A percentile compares a stretch with the other conserved stretches of the same genome.
Conservation (phyloP, 1,140 invertebrate genomes). For the Orius laevigatus region DNA sequence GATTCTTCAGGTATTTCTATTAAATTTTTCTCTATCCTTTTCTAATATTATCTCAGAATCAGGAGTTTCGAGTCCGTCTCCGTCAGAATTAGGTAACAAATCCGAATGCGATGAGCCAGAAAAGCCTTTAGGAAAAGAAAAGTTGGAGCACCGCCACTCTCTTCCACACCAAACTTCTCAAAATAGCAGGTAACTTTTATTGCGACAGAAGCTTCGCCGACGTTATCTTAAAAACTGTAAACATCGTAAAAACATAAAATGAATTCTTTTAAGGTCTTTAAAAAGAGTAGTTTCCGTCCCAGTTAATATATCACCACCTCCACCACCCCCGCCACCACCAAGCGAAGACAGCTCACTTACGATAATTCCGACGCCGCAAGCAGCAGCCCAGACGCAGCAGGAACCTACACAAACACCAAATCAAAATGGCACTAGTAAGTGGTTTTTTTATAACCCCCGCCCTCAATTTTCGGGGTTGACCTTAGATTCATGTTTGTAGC, state of each 20-base stretch:
- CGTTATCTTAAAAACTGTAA: neutral
- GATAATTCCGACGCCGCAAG: constrained; percentile 10
- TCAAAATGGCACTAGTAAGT: neutral
- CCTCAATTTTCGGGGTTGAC: too few species aligned
- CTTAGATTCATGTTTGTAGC: too few species aligned
- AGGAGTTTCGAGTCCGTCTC: constrained; percentile 24
- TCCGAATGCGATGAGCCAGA: constrained; percentile 16
- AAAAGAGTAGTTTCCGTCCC: constrained; percentile 35
- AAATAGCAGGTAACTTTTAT: constrained; percentile 13
- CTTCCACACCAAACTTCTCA: constrained; percentile 22
- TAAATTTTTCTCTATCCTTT: neutral
- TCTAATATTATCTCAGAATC: constrained; percentile 20
- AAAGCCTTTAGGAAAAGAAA: constrained; percentile 6
- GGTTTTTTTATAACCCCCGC: too few species aligned
- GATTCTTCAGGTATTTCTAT: constrained; percentile 10
- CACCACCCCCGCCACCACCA: constrained; percentile 26
- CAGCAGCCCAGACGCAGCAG: neutral
- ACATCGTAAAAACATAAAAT: neutral
- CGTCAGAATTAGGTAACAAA: constrained; percentile 24
- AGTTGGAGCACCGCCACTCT: constrained; percentile 23
- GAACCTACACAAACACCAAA: neutral
- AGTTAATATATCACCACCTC: constrained; percentile 23
- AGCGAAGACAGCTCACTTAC: constrained; percentile 13
- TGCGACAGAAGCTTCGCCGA: neutral
- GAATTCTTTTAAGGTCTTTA: constrained; percentile 20